Conservation (phyloP, 92 coral and sea anemone species). For the Epizoanthus stellaris region DNA sequence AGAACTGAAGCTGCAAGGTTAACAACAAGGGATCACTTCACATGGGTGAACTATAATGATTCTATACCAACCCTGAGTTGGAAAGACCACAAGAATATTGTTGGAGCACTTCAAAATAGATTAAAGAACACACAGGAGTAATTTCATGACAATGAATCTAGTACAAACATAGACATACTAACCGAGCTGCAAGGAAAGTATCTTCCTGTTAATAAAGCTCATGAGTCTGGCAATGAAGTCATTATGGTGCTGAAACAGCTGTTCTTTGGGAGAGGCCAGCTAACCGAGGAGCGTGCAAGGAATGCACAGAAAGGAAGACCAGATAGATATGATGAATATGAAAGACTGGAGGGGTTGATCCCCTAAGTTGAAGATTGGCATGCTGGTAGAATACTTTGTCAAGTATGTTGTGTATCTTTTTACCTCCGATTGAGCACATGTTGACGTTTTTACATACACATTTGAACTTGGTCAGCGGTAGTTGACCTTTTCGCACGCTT, state of each 20-base stretch:
- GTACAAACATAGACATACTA: constrained; percentile 51
- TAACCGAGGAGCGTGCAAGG: constrained; percentile 73
- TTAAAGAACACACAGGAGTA: too few relatives aligned
- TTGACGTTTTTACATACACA: too few relatives aligned
- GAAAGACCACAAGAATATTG: constrained; percentile 57
- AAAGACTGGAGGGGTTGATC: constrained; percentile 39
- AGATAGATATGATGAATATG: constrained; percentile 61
- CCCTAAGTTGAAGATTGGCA: constrained; percentile 36
- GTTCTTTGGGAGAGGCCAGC: constrained; percentile 70
- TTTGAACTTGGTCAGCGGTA: too few relatives aligned
- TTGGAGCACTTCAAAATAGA: too few relatives aligned
- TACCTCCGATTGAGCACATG: too few relatives aligned
- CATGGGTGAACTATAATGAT: constrained; percentile 39
- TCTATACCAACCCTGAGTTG: constrained; percentile 54
- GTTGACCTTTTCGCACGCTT: too few relatives aligned
- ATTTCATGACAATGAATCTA: too few relatives aligned
- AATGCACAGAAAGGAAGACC: constrained; percentile 59
- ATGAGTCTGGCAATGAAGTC: constrained; percentile 20
- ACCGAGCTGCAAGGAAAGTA: constrained; percentile 61
- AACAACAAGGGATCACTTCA: constrained; percentile 39
- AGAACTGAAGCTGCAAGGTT: constrained; percentile 39
- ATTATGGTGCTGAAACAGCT: constrained; percentile 26
- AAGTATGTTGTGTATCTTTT: background rate
- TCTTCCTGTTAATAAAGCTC: constrained; percentile 44
- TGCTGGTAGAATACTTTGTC: constrained; percentile 24